phyloP scores from a whole-genome alignment of 1,140 invertebrate genomes.

The Drosophila nikananu region DNA sequence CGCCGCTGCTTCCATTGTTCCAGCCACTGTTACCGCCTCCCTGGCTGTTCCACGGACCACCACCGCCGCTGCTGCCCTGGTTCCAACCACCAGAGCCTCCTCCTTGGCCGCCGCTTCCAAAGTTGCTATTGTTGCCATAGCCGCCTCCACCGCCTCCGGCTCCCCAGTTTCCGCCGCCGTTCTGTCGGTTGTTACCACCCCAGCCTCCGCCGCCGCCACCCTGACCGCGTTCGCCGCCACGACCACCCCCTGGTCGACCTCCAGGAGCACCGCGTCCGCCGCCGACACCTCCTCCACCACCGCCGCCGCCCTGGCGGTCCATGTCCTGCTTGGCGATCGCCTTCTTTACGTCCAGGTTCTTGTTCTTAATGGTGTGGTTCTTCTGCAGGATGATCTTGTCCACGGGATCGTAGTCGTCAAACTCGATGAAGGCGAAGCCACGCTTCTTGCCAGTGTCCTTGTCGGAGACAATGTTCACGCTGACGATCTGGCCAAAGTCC shows the following conservation, averaged over 20 bases:
- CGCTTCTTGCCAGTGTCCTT: conserved; percentile 96
- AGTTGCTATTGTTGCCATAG: conserved; percentile 76
- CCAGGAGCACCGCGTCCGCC: conserved; percentile 56
- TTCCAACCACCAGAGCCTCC: conserved; percentile 71
- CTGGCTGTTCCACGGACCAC: conserved; percentile 75
- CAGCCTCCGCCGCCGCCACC: conserved; percentile 72
- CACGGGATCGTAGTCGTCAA: conserved; percentile 98
- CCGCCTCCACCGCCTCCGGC: conserved; percentile 85
- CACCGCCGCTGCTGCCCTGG: conserved; percentile 59
- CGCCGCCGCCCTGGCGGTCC: conserved; percentile 86
- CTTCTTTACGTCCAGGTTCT: conserved; percentile 93
- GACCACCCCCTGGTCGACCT: conserved; percentile 53
- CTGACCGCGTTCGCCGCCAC: conserved; percentile 63
- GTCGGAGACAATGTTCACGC: conserved; percentile 95
- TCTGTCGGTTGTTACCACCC: conserved; percentile 73
- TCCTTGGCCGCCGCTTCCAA: conserved; percentile 57
- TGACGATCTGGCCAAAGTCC: conserved; percentile 93
- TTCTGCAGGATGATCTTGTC: conserved; percentile 96
- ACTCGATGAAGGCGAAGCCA: conserved; percentile 98
- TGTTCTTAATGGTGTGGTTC: conserved; percentile 91
- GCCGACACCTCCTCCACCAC: conserved; percentile 56
- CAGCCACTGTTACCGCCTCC: conserved; percentile 72
- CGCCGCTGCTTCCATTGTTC: conserved; percentile 83
- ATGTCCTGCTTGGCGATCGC: conserved; percentile 90
- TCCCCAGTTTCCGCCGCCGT: conserved; percentile 85